Percentiles rank a stretch among this genome's conserved stretches.
These are phyloP conservation scores for Ethmia dodecea DNA, from an alignment of 2,888 invertebrate genomes.

Conservation along the genomic window DNA sequence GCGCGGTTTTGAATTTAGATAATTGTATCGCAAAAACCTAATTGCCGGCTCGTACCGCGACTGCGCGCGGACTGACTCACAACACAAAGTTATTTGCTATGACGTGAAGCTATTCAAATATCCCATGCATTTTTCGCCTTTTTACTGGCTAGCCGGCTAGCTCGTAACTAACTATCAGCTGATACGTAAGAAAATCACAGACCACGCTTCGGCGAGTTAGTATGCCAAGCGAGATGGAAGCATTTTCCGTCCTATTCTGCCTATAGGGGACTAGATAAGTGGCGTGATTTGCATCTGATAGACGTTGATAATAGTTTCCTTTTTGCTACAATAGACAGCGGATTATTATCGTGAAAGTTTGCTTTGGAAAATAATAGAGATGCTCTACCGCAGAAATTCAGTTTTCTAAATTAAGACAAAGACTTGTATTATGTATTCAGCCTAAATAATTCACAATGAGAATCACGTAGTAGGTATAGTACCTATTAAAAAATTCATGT, in stretches of 20 bases:
- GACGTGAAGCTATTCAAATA: slow-evolving; percentile 54
- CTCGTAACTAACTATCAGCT: slow-evolving; percentile 43
- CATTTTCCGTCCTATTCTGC: slow-evolving; percentile 41
- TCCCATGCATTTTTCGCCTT: slow-evolving; percentile 42
- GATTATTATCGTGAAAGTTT: slow-evolving; percentile 46
- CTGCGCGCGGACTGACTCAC: slow-evolving; percentile 53
- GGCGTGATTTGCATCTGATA: slow-evolving; percentile 68
- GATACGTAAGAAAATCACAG: slow-evolving; percentile 51
- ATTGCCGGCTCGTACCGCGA: slow-evolving; percentile 39
- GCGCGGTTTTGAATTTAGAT: slow-evolving; percentile 51
- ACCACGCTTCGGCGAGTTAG: slow-evolving; percentile 63
- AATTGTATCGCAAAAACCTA: slow-evolving; percentile 55
- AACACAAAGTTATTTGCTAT: slow-evolving; percentile 29
- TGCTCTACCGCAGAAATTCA: too few species aligned
- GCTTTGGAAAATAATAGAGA: slow-evolving; percentile 6
- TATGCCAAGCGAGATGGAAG: slow-evolving; percentile 50
- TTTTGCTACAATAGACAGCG: slow-evolving; percentile 15
- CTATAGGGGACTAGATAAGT: slow-evolving; percentile 62
- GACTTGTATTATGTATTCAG: too few species aligned
- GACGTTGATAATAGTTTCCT: slow-evolving; percentile 59
- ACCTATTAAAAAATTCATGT: too few species aligned
- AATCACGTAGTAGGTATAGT: too few species aligned
- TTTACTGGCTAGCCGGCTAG: slow-evolving; percentile 31
- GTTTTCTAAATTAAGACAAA: too few species aligned
- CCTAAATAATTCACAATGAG: too few species aligned